phyloP scores from a whole-genome alignment of 2,888 invertebrate genomes.

The Lobophora halterata region DNA sequence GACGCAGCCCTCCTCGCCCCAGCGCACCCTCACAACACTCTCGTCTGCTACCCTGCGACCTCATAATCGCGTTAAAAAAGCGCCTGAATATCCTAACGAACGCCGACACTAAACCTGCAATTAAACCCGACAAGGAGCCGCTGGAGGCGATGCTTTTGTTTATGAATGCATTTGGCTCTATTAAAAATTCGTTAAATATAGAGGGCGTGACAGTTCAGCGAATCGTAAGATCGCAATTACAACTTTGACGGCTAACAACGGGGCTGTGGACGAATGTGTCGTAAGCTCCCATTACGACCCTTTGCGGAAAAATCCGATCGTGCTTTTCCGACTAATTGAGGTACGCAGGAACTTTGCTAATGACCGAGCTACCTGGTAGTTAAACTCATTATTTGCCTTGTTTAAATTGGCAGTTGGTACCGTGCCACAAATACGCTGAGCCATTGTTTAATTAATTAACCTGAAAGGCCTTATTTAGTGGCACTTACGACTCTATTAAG shows the following conservation, averaged over 20 bases:
- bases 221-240: conserved; percentile 70
- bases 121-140: conserved; percentile 59
- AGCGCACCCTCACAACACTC: conserved; percentile 57
- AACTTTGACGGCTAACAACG: conserved; percentile 55
- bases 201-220: conserved; percentile 62
- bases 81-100: conserved; percentile 77
- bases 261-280: conserved; percentile 43
- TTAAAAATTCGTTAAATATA: conserved; percentile 64
- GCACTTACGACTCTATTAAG: conserved; percentile 24
- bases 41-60: conserved; percentile 59
- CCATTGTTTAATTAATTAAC: conserved; percentile 29
- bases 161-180: conserved; percentile 60
- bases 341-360: conserved; percentile 48
- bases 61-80: conserved; percentile 78
- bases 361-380: conserved; percentile 49
- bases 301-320: conserved; percentile 51
- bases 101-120: conserved; percentile 73
- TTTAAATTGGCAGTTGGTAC: conserved; percentile 32
- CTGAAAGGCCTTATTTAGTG: conserved; percentile 24
- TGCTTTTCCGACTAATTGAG: conserved; percentile 58
- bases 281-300: conserved; percentile 55
- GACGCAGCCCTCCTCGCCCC: conserved; percentile 79
- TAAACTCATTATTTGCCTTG: conserved; percentile 48
- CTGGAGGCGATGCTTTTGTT: conserved; percentile 54
- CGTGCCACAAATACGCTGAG: conserved; percentile 20